Evolutionary conservation across 1,140 invertebrate species (phyloP), one percentile per base, ranked within the genome.

Genomic region (Copidosoma floridanum): DNA sequence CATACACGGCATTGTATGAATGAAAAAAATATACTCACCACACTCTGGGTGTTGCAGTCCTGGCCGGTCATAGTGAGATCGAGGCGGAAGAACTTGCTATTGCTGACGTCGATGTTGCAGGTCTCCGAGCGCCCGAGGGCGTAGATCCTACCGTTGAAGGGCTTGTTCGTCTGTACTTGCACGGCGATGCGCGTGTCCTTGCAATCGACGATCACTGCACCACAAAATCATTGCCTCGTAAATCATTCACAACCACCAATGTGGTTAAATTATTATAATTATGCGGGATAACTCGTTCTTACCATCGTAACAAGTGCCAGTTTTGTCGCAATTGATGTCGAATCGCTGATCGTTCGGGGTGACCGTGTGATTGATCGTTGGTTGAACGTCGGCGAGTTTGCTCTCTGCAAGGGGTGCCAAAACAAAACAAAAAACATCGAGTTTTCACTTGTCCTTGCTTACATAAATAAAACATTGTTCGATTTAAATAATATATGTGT

Each of bases 241-340:
- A 24, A 53, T 38, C 32, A 38, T 50, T 50, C 20, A n/a, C n/a
- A n/a, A n/a, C n/a, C n/a, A n/a, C n/a, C n/a, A n/a, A n/a, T n/a
- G n/a, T n/a, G n/a, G n/a, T n/a, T n/a, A n/a, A n/a, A n/a, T n/a
- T n/a, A n/a, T n/a, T n/a, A n/a, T n/a, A n/a, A n/a, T n/a, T n/a
- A n/a, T n/a, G n/a, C n/a, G n/a, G 18, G 16, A 50, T 35, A 58
- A 24, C 24, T 58, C 1, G 26, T 56, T 41, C 69, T 80, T 82
- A 96, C 93, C 93, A 80, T 97, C 93, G 69, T 96, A 96, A 72
- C 94, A 97, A 53, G 93, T 94, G 70, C 94, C 94, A 29, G 92
- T 95, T 70, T 93, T 92, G 77, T 96, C 94, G 72, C 94, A 97
- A 78, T 95, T 94, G 14, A 90, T 87, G 67, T 91, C 89, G 64